A percentile compares a stretch with the other conserved stretches of the same genome.
These are phyloP conservation scores for Zoroaster sp. DNA, from an alignment of 53 echinoderm and acorn worm genomes.

Conservation along the genomic window DNA sequence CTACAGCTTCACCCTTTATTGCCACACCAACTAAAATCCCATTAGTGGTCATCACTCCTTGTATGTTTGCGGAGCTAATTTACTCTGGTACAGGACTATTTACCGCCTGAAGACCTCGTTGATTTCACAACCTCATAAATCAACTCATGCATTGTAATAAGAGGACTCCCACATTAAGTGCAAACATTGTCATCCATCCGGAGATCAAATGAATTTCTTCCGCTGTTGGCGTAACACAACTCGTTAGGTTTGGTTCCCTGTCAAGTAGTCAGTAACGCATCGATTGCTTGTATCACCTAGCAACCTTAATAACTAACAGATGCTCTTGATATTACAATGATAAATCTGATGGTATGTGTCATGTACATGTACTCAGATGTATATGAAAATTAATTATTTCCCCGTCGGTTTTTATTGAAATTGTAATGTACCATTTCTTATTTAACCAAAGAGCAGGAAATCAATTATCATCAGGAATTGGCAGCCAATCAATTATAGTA, in stretches of 20 bases:
- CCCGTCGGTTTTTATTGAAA: too few relatives aligned
- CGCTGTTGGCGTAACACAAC: background rate
- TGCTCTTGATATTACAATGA: background rate
- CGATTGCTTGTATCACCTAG: background rate
- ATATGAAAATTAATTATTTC: background rate
- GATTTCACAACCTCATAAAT: slow-evolving; percentile 17
- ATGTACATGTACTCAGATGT: too few relatives aligned
- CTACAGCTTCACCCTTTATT: background rate
- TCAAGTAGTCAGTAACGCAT: background rate
- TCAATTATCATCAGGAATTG: too few relatives aligned
- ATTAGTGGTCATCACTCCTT: background rate
- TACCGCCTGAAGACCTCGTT: background rate
- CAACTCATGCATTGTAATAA: background rate
- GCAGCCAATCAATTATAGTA: too few relatives aligned
- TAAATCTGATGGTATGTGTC: background rate
- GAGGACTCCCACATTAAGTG: background rate
- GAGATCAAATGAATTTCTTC: background rate
- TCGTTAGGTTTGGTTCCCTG: background rate
- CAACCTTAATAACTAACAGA: background rate
- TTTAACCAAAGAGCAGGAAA: too few relatives aligned
- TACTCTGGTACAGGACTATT: background rate
- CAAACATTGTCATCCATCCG: background rate
- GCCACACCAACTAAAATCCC: background rate
- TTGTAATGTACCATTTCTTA: too few relatives aligned
- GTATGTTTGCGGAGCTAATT: background rate